A percentile compares a stretch with the other conserved stretches of the same genome.
These are phyloP conservation scores for Microcebus griseorufus DNA, from an alignment of 2,113 vertebrate species.

Conservation along the genomic window DNA sequence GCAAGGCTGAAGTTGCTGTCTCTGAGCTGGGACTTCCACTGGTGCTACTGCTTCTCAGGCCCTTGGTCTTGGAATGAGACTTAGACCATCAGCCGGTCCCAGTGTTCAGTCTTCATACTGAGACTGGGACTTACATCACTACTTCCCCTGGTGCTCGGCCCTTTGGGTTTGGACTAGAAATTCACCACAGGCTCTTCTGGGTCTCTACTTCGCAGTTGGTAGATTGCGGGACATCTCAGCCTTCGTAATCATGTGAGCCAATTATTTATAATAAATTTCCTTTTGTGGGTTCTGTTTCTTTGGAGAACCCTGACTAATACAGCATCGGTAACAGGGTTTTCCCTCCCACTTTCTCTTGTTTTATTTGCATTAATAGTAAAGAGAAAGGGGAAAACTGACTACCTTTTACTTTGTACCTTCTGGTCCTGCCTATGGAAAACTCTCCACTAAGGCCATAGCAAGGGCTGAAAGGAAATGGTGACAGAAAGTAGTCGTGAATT, in stretches of 20 bases:
- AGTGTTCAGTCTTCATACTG: not conserved
- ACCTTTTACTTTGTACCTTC: not conserved
- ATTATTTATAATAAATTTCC: not conserved
- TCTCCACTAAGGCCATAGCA: too few relatives aligned
- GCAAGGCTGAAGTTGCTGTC: not conserved
- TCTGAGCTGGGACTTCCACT: accelerated
- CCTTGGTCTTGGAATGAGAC: too few relatives aligned
- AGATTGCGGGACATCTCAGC: not conserved
- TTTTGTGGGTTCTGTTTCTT: not conserved
- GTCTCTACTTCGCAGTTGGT: not conserved
- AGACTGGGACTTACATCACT: accelerated
- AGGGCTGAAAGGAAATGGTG: not conserved
- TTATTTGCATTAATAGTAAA: not conserved
- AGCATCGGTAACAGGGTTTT: not conserved
- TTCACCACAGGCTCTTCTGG: not conserved
- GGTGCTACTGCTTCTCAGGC: not conserved
- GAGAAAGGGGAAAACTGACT: not conserved
- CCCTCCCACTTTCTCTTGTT: not conserved
- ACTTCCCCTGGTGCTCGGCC: not conserved
- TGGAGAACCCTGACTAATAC: not conserved
- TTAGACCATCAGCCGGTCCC: not conserved
- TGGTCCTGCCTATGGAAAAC: not conserved
- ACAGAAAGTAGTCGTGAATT: not conserved
- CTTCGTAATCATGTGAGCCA: not conserved
- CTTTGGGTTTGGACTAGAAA: not conserved